Evolutionary conservation across 2,797 vertebrate species (phyloP).

Genomic region (Ctenopoma kingsleyae): DNA sequence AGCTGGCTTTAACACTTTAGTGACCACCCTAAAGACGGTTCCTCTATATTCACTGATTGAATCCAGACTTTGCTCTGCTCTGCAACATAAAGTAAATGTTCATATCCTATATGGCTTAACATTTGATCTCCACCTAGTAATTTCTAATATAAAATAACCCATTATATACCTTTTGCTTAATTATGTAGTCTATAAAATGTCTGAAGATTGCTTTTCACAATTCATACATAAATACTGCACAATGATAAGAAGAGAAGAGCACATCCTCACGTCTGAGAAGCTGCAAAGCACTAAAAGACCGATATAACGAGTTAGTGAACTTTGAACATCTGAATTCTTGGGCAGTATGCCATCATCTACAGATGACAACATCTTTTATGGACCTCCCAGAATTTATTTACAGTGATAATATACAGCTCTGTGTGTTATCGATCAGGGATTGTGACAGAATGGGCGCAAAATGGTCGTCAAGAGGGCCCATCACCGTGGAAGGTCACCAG

Average conservation of each 20-base stretch:
- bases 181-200: background rate
- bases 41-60: slow-evolving; percentile 31
- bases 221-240: too few species aligned
- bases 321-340: background rate
- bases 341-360: background rate
- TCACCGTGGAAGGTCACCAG: slow-evolving; percentile 61
- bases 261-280: background rate
- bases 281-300: too few species aligned
- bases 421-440: slow-evolving; percentile 55
- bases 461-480: slow-evolving; percentile 45
- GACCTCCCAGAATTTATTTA: slow-evolving; percentile 62
- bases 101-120: background rate
- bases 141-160: slow-evolving; percentile 1
- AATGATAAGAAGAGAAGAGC: too few species aligned
- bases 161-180: background rate
- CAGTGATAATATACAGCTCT: slow-evolving; percentile 32
- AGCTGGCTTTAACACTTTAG: slow-evolving; percentile 57
- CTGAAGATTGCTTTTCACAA: background rate
- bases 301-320: too few species aligned
- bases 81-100: slow-evolving; percentile 1
- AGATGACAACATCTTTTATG: slow-evolving; percentile 39
- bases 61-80: slow-evolving; percentile 10
- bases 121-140: background rate
- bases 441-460: slow-evolving; percentile 45
- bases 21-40: slow-evolving; percentile 49